Conservation (phyloP, 2,797 vertebrate genomes). For the Pangasius macronema region DNA sequence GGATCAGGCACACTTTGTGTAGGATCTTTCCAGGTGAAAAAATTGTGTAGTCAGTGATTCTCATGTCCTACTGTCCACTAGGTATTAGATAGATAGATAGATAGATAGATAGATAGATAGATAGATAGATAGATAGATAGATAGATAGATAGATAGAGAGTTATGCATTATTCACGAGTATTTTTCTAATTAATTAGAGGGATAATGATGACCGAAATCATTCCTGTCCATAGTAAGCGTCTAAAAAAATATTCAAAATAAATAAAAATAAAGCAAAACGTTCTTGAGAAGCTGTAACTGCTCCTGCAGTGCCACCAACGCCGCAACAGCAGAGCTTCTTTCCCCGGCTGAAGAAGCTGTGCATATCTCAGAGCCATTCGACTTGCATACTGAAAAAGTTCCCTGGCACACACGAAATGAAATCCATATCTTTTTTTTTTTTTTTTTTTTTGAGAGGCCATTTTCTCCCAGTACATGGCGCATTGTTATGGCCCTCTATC, state of each 20-base stretch:
- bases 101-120: too few species aligned
- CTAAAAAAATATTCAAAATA: too few species aligned
- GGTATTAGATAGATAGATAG: not conserved
- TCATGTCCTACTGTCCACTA: not conserved
- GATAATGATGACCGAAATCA: not conserved
- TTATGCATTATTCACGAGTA: not conserved
- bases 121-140: too few species aligned
- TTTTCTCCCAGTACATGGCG: constrained; percentile 17
- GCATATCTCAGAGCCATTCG: not conserved
- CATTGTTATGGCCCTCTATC: constrained; percentile 1
- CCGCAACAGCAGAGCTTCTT: not conserved
- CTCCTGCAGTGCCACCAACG: constrained; percentile 5
- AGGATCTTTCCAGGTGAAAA: not conserved
- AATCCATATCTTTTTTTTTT: constrained; percentile 34
- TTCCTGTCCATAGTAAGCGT: not conserved
- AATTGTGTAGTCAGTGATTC: not conserved
- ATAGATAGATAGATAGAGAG: too few species aligned
- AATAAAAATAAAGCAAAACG: not conserved
- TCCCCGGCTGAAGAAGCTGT: constrained; percentile 22
- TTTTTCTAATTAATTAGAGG: not conserved
- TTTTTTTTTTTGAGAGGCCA: constrained; percentile 8
- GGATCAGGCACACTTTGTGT: not conserved
- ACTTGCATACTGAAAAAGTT: constrained; percentile 23
- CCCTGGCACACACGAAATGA: constrained; percentile 18
- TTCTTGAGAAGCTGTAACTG: not conserved